phyloP scores from a whole-genome alignment of 2,888 invertebrate species.

The Polyploca ridens region DNA sequence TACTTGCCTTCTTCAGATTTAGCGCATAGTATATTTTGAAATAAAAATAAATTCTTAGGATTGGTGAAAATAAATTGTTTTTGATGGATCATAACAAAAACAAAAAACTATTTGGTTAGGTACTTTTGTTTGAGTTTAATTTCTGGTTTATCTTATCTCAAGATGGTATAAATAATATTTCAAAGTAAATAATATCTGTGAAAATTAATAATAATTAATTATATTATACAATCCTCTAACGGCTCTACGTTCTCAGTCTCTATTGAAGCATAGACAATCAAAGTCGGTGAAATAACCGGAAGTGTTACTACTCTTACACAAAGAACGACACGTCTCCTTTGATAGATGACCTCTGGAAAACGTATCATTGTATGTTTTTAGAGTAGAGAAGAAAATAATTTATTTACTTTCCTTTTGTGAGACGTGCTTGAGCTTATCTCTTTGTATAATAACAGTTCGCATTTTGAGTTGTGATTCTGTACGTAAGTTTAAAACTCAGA shows the following conservation, averaged over 20 bases:
- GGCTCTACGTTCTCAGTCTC: background rate
- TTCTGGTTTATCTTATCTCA: too few species aligned
- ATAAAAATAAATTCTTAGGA: too few species aligned
- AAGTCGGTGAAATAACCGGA: slow-evolving; percentile 34
- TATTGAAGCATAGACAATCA: slow-evolving; percentile 17
- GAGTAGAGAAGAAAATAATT: background rate
- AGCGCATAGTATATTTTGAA: background rate
- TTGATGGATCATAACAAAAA: too few species aligned
- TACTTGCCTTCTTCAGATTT: slow-evolving; percentile 7
- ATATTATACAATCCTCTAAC: background rate
- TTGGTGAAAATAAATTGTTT: too few species aligned
- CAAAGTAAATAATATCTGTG: too few species aligned
- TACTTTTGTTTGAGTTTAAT: too few species aligned
- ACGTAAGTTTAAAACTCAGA: background rate
- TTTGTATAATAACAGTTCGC: background rate
- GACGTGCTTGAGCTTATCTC: background rate
- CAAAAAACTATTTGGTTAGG: too few species aligned
- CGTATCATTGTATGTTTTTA: background rate
- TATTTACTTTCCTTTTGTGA: background rate
- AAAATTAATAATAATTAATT: background rate
- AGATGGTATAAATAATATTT: too few species aligned
- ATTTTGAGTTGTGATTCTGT: background rate
- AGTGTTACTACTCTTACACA: slow-evolving; percentile 34
- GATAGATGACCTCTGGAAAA: background rate
- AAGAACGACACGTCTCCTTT: background rate